Evolutionary conservation across 92 coral and sea anemone species (phyloP).

Genomic region (Epizoanthus rinbou): DNA sequence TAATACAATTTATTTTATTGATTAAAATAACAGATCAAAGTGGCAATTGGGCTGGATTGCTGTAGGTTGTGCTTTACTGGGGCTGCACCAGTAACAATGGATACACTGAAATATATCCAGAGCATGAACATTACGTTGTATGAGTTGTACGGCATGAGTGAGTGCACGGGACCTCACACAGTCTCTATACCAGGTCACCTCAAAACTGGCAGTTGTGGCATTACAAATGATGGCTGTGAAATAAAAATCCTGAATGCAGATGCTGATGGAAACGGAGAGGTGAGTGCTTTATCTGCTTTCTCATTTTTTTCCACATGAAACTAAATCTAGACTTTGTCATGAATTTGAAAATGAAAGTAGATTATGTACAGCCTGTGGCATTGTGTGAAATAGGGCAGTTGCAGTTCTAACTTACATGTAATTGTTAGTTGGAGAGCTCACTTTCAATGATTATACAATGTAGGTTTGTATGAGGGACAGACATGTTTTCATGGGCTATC

Average conservation of each 20-base stretch:
- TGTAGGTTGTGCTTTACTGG: conserved; percentile 82
- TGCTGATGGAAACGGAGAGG: conserved; percentile 88
- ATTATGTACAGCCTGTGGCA: no score
- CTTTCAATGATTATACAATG: no score
- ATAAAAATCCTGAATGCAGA: conserved; percentile 75
- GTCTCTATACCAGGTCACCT: conserved; percentile 70
- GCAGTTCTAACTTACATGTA: no score
- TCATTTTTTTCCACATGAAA: no score
- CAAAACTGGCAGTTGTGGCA: conserved; percentile 82
- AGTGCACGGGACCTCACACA: conserved; percentile 87
- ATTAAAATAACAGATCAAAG: conserved; percentile 76
- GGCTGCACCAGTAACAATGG: conserved; percentile 97
- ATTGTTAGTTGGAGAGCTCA: no score
- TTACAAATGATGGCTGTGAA: conserved; percentile 65
- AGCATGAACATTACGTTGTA: conserved; percentile 89
- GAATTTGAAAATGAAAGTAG: no score
- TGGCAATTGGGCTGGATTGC: conserved; percentile 90
- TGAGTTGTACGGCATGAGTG: conserved; percentile 98
- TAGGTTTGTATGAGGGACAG: no score
- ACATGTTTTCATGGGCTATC: no score
- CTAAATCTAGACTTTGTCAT: no score
- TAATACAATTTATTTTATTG: no score
- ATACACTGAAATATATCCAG: conserved; percentile 88
- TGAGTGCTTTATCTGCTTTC: no score
- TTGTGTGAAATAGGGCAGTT: no score